Percentiles rank a stretch among this genome's conserved stretches.
Conservation (phyloP, 2,797 vertebrate genomes). For the Gephyroberyx darwinii region DNA sequence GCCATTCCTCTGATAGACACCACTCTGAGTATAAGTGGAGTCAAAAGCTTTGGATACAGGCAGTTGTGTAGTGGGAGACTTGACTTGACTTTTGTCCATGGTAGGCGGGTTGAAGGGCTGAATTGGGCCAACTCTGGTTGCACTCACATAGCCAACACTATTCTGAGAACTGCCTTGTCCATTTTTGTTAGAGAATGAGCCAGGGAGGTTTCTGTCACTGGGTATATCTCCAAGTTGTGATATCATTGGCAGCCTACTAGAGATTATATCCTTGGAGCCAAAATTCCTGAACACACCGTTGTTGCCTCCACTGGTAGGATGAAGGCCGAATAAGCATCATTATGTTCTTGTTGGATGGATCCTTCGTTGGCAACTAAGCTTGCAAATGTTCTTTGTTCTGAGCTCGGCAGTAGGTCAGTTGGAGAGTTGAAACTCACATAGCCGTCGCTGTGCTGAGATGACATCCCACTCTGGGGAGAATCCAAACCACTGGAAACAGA, state of each 20-base stretch:
- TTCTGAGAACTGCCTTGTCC: slow-evolving; percentile 10
- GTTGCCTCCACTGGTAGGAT: background rate
- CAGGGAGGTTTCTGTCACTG: background rate
- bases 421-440: background rate
- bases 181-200: slow-evolving; percentile 8
- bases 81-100: background rate
- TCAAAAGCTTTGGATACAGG: slow-evolving; percentile 10
- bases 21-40: background rate
- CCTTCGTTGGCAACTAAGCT: background rate
- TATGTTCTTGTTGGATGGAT: background rate
- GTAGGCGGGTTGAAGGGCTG: background rate
- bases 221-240: background rate
- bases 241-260: background rate
- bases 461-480: background rate
- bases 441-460: background rate
- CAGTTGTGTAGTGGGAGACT: background rate
- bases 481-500: background rate
- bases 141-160: background rate
- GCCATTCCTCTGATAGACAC: slow-evolving; percentile 17
- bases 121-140: background rate
- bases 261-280: background rate
- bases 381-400: background rate
- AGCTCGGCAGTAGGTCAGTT: background rate
- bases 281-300: background rate
- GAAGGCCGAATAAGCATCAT: too few relatives aligned